Evolutionary conservation across 2,888 invertebrate genomes (phyloP).

Genomic region (Oligia fasciuncula): DNA sequence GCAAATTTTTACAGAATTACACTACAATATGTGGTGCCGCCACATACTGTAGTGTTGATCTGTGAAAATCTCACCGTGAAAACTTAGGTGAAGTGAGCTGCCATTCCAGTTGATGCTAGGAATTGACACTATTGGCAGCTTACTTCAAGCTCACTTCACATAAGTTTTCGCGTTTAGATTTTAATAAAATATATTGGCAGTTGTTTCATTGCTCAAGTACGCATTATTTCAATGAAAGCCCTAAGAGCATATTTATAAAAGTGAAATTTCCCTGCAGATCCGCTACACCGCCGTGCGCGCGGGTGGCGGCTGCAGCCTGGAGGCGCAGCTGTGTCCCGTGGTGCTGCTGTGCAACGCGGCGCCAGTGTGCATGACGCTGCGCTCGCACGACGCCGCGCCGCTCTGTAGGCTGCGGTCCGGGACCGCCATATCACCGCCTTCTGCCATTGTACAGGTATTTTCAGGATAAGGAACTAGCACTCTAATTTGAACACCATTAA

Average conservation of each 20-base stretch:
- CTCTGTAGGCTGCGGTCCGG: constrained; percentile 82
- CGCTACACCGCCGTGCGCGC: constrained; percentile 79
- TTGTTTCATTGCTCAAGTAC: neutral
- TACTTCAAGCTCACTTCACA: neutral
- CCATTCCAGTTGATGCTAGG: neutral
- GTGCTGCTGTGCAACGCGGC: constrained; percentile 83
- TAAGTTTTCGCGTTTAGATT: neutral
- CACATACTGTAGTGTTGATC: no score
- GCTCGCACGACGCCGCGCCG: constrained; percentile 83
- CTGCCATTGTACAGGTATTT: constrained; percentile 74
- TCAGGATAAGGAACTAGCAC: neutral
- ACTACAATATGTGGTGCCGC: no score
- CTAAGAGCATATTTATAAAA: neutral
- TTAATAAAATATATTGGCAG: neutral
- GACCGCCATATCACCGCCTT: constrained; percentile 77
- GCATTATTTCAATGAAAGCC: neutral
- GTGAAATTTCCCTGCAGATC: constrained; percentile 47
- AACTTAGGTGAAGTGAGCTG: neutral
- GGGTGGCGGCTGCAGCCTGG: constrained; percentile 83
- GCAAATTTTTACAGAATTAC: no score
- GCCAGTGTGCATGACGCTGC: constrained; percentile 77
- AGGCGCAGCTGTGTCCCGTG: constrained; percentile 77
- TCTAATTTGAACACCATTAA: neutral
- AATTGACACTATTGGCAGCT: neutral
- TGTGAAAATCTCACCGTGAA: no score